Base-by-base conservation (phyloP, 2,888 invertebrate genomes). In the Coleophora flavipennella region DNA sequence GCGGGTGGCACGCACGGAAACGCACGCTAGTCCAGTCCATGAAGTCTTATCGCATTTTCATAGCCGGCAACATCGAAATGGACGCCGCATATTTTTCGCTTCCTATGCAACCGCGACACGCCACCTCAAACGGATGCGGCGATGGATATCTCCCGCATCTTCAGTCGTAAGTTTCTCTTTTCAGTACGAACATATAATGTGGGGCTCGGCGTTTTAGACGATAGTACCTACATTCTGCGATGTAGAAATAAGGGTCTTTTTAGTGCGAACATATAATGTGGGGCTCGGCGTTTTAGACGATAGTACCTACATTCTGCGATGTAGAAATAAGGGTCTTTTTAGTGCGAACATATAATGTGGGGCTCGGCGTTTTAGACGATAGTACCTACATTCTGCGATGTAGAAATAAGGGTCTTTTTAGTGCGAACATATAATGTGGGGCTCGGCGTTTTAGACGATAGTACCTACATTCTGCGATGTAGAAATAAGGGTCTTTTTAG, bases 1-100 rank as follows among this genome's bases (percentile, higher is more conserved):
- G 65, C 71, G 53, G 53, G 50, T 62, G 58, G 62, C 83, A 84
- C 83, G 83, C 83, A 80, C 71, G 58, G 55, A 66, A 65, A 62
- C 74, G 66, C 81, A 80, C 78, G 77, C 75, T 59, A 79, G 67
- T 73, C 68, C 71, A 66, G 59, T 63, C 49, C 40, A 46, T 41
- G 42, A 43, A 34, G 28, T 31, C 33, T 38, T 37, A 41, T 41
- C 37, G 32, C 43, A 38, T 43, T 40, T 48, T 46, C 46, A 38
- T 42, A 29, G 39, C 32, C 51, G 38, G 48, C 46, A 44, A 25
- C 13, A 50, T 46, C 49, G 50, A 47, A 46, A 42, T 14, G 36
- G 41, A 41, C 39, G 32, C 25, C 25, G 38, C 46, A 50, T 52
- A 60, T 56, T 56, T 45, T 55, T 46, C 42, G 39, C 39, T 36